Base-by-base conservation (phyloP, 2,888 invertebrate genomes). In the Callyntrura sp. region DNA sequence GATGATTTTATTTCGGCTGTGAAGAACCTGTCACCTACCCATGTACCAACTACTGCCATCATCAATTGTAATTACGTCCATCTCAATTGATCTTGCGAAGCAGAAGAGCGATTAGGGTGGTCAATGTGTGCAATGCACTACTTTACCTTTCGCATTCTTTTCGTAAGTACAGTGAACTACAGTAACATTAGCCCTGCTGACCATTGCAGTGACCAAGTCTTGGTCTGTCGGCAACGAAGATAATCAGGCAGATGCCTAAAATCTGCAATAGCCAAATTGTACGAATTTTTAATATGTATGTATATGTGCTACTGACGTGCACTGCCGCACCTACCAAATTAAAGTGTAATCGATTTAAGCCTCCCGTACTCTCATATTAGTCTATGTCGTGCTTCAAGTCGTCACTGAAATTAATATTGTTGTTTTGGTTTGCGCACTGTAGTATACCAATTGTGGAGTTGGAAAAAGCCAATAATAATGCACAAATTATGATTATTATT, bases 401-500 rank as follows among this genome's bases (percentile, higher is more conserved):
- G n/a, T n/a, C n/a, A n/a, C n/a, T n/a, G n/a, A n/a, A n/a, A n/a
- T n/a, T 35, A 2, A 35, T 8, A 68, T n/a, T 68, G 14, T 28
- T 14, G 35, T 68, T 68, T 68, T 68, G 65, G 35, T 68, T 68
- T 28, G 35, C n/a, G 65, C 65, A 68, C n/a, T n/a, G 35, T 68
- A 35, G 28, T 68, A 17, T 48, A 82, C 17, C 68, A 48, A 73
- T 20, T 78, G 78, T 28, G 76, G n/a, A 25, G 76, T 23, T 70
- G 65, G 76, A 55, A 51, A 81, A 88, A 88, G 23, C n/a, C n/a
- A n/a, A 83, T 62, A 83, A 88, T 88, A 88, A 76, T 76, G 88
- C 88, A 83, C 88, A 82, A 82, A 81, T 60, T 62, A 65, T 78
- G 43, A 79, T 68, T 70, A 35, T 70, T 85, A 57, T 85, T 84